phyloP scores from a whole-genome alignment of 2,888 invertebrate species.

The Tortrix viridana region DNA sequence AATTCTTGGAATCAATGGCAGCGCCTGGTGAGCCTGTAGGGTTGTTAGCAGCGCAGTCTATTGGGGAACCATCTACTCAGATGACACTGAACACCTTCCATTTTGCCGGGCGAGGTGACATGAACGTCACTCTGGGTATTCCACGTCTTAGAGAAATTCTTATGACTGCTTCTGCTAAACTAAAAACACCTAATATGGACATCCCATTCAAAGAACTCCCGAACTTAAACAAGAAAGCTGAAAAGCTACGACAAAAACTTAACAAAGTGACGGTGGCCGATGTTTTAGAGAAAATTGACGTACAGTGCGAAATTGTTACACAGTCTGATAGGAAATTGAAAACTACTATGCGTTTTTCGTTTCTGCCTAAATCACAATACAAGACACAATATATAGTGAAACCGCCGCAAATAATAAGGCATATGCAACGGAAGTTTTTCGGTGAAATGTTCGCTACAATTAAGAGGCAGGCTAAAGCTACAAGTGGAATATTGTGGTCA shows the following conservation, averaged over 20 bases:
- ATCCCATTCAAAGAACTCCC: slow-evolving; percentile 89
- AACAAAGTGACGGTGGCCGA: slow-evolving; percentile 91
- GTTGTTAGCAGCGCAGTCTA: slow-evolving; percentile 97
- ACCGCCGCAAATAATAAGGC: slow-evolving; percentile 87
- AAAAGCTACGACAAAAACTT: slow-evolving; percentile 88
- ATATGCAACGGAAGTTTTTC: slow-evolving; percentile 90
- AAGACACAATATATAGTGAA: slow-evolving; percentile 88
- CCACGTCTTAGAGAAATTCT: slow-evolving; percentile 98
- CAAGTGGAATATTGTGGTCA: slow-evolving; percentile 79
- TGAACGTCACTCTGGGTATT: slow-evolving; percentile 99
- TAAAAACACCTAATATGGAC: slow-evolving; percentile 98
- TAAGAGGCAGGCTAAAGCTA: slow-evolving; percentile 83
- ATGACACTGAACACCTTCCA: slow-evolving; percentile 99
- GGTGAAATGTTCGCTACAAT: slow-evolving; percentile 86
- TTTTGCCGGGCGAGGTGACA: slow-evolving; percentile 99
- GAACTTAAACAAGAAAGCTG: slow-evolving; percentile 83
- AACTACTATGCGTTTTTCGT: slow-evolving; percentile 88
- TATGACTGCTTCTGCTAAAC: slow-evolving; percentile 96
- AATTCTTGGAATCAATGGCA: slow-evolving; percentile 90
- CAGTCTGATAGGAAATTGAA: slow-evolving; percentile 83
- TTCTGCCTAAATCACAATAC: slow-evolving; percentile 90
- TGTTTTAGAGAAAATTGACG: slow-evolving; percentile 89
- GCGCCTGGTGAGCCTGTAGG: slow-evolving; percentile 98
- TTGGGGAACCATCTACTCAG: slow-evolving; percentile 99
- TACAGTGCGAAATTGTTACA: slow-evolving; percentile 84